Evolutionary conservation across 1,140 invertebrate species (phyloP).

Genomic region (Ips nitidus): DNA sequence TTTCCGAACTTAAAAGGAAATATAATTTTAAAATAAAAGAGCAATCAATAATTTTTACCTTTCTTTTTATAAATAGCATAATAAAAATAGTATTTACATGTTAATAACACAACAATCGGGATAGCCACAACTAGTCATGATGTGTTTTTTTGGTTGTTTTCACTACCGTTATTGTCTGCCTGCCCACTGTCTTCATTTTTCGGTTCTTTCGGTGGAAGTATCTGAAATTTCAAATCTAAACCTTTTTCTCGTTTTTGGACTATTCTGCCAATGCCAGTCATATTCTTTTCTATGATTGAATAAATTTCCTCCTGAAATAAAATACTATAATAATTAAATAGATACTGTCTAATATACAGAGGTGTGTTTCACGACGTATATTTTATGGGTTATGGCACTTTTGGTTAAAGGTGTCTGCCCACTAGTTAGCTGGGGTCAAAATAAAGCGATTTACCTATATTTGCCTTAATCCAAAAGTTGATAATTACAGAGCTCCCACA

Average conservation of each 20-base stretch:
- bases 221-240: slow-evolving; percentile 59
- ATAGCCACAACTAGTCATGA: slow-evolving; percentile 21
- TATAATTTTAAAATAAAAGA: no score
- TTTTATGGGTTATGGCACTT: no score
- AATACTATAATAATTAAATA: slow-evolving; percentile 14
- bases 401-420: no score
- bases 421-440: no score
- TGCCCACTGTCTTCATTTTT: slow-evolving; percentile 22
- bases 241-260: slow-evolving; percentile 62
- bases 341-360: no score
- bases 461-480: no score
- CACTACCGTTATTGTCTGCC: slow-evolving; percentile 6
- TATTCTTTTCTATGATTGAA: slow-evolving; percentile 55
- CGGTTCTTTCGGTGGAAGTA: slow-evolving; percentile 54
- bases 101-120: slow-evolving; percentile 14
- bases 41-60: neutral
- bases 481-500: no score
- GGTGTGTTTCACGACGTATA: no score
- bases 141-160: neutral
- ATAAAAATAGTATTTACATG: slow-evolving; percentile 31
- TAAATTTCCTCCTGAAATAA: slow-evolving; percentile 58
- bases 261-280: slow-evolving; percentile 53
- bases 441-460: no score
- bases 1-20: no score
- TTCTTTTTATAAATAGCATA: slow-evolving; percentile 26